Base-by-base conservation (phyloP, 1,140 invertebrate species). In the Lordiphosa collinella region DNA sequence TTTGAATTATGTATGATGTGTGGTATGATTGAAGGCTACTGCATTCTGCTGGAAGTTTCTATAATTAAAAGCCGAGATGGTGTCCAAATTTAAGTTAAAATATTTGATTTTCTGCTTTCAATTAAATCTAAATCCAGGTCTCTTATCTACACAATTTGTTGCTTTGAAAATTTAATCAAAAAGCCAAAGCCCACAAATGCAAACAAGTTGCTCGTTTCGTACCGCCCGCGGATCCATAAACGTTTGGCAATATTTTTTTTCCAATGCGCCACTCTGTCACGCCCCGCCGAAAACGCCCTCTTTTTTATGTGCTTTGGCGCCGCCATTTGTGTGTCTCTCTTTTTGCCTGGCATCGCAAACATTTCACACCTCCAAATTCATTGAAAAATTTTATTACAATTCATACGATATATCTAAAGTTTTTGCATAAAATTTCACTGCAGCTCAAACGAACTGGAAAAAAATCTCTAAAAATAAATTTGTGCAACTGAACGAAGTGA, bases 341-440 rank as follows among this genome's bases (percentile, higher is more conserved):
- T 34, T 54, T 54, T 37, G 50, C 40, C 48, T 44, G 18, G 18
- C 51, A 66, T 38, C 35, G 71, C 55, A 70, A 71, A 70, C 55
- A 82, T 60, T 80, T 80, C 71, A 84, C 76, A 76, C 76, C 76
- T 68, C 49, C 22, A 34, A 71, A 25, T 58, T 64, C 53, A 82
- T 72, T 54, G 67, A 58, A 53, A 52, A 57, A 58, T 7, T 66
- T 59, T 70, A 66, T 70, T 69, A 55, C 52, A 58, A 78, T 70
- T 25, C 22, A 25, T 25, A 6, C 22, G 22, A 70, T 75, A 70
- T 75, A 70, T 52, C 36, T 43, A 54, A 37, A 40, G 32, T 59
- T 37, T 58, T 56, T 75, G 72, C 62, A 62, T 59, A 63, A 67
- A 80, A 48, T 61, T 57, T 58, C 41, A 9, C 37, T 35, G 48